These are phyloP conservation scores for Palythoa caribaeorum DNA, from an alignment of 92 coral and sea anemone genomes.

Conservation along the genomic window DNA sequence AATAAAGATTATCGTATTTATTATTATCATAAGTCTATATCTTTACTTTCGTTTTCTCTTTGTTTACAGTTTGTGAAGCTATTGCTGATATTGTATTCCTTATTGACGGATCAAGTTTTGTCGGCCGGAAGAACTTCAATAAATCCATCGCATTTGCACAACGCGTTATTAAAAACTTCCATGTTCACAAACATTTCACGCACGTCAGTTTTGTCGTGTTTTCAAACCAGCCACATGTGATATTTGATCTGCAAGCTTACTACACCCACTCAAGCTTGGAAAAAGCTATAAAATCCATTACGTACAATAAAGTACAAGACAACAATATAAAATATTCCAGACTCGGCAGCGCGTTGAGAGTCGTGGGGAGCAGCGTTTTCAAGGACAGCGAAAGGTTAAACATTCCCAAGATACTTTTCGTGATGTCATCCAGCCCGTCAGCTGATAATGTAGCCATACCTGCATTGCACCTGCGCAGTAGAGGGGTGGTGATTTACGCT, in stretches of 20 bases:
- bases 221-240: slow-evolving; percentile 67
- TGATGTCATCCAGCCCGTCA: slow-evolving; percentile 44
- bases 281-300: slow-evolving; percentile 29
- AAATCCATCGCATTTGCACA: slow-evolving; percentile 70
- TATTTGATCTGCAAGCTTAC: slow-evolving; percentile 72
- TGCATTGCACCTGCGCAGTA: slow-evolving; percentile 26
- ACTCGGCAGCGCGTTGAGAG: slow-evolving; percentile 9
- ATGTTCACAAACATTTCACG: slow-evolving; percentile 67
- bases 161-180: slow-evolving; percentile 67
- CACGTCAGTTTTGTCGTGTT: slow-evolving; percentile 78
- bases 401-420: slow-evolving; percentile 48
- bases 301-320: background rate
- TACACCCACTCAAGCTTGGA: slow-evolving; percentile 34
- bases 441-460: slow-evolving; percentile 30
- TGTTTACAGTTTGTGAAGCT: slow-evolving; percentile 59
- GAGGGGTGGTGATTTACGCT: slow-evolving; percentile 30
- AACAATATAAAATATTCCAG: background rate
- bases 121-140: slow-evolving; percentile 75
- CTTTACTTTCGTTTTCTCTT: background rate
- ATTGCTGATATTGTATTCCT: slow-evolving; percentile 85
- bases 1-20: no score
- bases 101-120: slow-evolving; percentile 89
- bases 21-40: no score
- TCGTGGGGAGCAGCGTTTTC: slow-evolving; percentile 21
- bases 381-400: slow-evolving; percentile 36